Percentiles rank a stretch among this genome's conserved stretches.
phyloP scores from a whole-genome alignment of 1,140 invertebrate species.

The Paraescarpia echinospica region DNA sequence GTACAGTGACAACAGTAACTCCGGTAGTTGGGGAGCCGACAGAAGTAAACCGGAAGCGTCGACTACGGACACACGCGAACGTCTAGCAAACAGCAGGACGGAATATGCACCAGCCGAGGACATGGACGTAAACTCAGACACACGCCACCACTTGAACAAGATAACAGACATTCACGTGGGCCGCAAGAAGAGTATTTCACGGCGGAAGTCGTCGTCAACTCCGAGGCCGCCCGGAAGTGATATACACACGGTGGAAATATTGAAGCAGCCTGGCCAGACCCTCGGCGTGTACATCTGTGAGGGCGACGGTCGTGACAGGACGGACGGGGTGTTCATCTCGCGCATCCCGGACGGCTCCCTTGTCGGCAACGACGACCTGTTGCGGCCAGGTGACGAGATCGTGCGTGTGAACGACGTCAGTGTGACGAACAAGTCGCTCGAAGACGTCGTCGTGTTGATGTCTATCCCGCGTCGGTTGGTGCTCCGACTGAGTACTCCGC shows the following conservation, averaged over 20 bases:
- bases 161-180: neutral
- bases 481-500: conserved; percentile 75
- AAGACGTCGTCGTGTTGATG: conserved; percentile 99
- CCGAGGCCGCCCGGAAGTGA: neutral
- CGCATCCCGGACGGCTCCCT: conserved; percentile 80
- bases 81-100: neutral
- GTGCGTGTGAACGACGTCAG: conserved; percentile 96
- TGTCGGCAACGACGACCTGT: conserved; percentile 91
- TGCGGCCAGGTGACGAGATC: conserved; percentile 97
- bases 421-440: conserved; percentile 94
- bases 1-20: neutral
- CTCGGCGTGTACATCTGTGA: conserved; percentile 96
- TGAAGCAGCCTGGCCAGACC: conserved; percentile 97
- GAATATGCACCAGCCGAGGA: neutral
- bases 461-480: conserved; percentile 94
- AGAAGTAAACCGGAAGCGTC: neutral
- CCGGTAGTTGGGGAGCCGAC: too few species aligned
- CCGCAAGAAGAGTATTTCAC: neutral
- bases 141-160: neutral
- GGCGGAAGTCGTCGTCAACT: neutral
- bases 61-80: neutral
- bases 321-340: conserved; percentile 97
- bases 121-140: neutral
- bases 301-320: conserved; percentile 89
- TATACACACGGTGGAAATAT: conserved; percentile 92